These are phyloP conservation scores for Spea hammondii DNA, from an alignment of 2,797 vertebrate genomes.

Conservation along the genomic window DNA sequence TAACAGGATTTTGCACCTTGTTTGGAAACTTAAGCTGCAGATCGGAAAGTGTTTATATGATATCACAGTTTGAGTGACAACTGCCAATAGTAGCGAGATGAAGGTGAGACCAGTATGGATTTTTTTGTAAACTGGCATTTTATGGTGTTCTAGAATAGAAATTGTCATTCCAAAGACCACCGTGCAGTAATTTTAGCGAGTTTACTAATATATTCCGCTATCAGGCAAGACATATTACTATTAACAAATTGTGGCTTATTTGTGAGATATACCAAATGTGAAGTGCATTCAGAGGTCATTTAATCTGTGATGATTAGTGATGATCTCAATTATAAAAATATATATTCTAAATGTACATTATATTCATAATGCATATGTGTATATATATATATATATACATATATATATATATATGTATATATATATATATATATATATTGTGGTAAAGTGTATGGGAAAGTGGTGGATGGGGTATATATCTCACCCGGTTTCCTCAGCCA, in stretches of 20 bases:
- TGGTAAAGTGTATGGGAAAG: too few relatives aligned
- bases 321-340: too few relatives aligned
- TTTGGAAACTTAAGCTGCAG: conserved; percentile 77
- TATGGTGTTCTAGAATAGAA: conserved; percentile 69
- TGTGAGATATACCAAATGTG: neutral
- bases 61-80: conserved; percentile 76
- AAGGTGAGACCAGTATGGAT: conserved; percentile 75
- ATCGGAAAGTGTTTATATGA: conserved; percentile 79
- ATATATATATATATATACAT: too few relatives aligned
- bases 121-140: conserved; percentile 66
- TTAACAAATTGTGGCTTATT: neutral
- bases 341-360: too few relatives aligned
- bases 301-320: too few relatives aligned
- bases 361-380: too few relatives aligned
- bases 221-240: neutral
- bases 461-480: too few relatives aligned
- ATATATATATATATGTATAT: neutral
- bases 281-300: too few relatives aligned
- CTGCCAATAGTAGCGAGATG: conserved; percentile 73
- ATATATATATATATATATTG: conserved; percentile 9
- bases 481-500: too few relatives aligned
- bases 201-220: neutral
- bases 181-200: neutral
- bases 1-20: conserved; percentile 77
- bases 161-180: conserved; percentile 70